Evolutionary conservation across 2,797 vertebrate species (phyloP).

Genomic region (Falco biarmicus): DNA sequence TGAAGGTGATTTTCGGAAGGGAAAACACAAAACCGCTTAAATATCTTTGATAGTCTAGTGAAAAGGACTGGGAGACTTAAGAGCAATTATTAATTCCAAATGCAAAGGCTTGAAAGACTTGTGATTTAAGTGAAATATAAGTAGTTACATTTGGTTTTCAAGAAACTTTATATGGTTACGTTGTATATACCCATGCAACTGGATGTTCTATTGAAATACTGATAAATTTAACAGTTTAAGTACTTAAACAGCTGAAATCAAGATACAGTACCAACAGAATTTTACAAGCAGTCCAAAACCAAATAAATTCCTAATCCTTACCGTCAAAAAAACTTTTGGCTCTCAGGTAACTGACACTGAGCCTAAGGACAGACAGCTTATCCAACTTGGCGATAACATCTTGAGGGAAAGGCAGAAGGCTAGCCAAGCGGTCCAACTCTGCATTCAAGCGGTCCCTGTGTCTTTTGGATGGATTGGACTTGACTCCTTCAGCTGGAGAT

Average conservation of each 20-base stretch:
- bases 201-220: not conserved
- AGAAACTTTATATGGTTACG: conserved; percentile 27
- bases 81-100: conserved; percentile 12
- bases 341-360: conserved; percentile 88
- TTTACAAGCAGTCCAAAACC: not conserved
- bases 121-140: not conserved
- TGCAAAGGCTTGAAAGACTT: not conserved
- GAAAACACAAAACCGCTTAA: not conserved
- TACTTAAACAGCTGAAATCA: conserved; percentile 6
- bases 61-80: not conserved
- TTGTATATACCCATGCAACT: not conserved
- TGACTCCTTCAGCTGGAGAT: conserved; percentile 78
- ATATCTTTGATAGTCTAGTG: not conserved
- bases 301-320: conserved; percentile 71
- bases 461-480: conserved; percentile 88
- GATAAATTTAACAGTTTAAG: conserved; percentile 3
- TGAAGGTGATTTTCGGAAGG: not conserved
- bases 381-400: conserved; percentile 88
- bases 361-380: conserved; percentile 87
- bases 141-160: conserved; percentile 33
- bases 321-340: conserved; percentile 88
- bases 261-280: not conserved
- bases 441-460: conserved; percentile 87
- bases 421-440: conserved; percentile 85
- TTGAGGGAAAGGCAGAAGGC: conserved; percentile 85